A percentile compares a stretch with the other conserved stretches of the same genome.
Conservation (phyloP, 30 jellyfish, hydroid and myxozoan genomes). For the Aurelia aurita complex sp. Pacific region DNA sequence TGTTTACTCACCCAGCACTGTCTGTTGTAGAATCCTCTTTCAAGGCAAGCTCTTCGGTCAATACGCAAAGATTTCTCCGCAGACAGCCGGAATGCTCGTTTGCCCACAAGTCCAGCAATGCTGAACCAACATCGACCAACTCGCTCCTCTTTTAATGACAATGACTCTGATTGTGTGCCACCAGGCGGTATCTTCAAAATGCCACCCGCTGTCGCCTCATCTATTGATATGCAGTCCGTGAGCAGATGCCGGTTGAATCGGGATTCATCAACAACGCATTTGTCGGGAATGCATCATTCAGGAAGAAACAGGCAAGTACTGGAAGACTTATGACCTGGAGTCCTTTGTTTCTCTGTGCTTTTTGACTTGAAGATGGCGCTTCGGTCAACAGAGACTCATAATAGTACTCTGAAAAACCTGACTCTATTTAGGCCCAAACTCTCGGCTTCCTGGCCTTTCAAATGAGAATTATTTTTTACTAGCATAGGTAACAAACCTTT, state of each 20-base stretch:
- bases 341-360: too few relatives aligned
- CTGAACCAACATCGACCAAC: not conserved
- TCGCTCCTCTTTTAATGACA: not conserved
- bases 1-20: too few relatives aligned
- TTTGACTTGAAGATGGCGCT: too few relatives aligned
- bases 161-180: not conserved
- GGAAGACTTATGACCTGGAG: too few relatives aligned
- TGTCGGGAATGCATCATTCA: not conserved
- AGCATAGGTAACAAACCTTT: too few relatives aligned
- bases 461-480: too few relatives aligned
- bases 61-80: not conserved
- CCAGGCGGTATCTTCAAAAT: constrained; percentile 5
- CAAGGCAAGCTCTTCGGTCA: constrained; percentile 2
- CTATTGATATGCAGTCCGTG: constrained; percentile 19
- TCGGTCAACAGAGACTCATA: too few relatives aligned
- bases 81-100: constrained; percentile 10
- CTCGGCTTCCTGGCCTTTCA: too few relatives aligned
- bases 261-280: not conserved
- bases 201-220: constrained; percentile 16
- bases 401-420: too few relatives aligned
- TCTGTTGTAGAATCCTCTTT: too few relatives aligned
- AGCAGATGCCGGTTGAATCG: constrained; percentile 19
- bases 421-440: too few relatives aligned
- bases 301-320: not conserved
- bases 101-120: constrained; percentile 1